Evolutionary conservation across 2,797 vertebrate species (phyloP), one percentile per base, ranked within the genome.

Genomic region (Megaceryle alcyon): DNA sequence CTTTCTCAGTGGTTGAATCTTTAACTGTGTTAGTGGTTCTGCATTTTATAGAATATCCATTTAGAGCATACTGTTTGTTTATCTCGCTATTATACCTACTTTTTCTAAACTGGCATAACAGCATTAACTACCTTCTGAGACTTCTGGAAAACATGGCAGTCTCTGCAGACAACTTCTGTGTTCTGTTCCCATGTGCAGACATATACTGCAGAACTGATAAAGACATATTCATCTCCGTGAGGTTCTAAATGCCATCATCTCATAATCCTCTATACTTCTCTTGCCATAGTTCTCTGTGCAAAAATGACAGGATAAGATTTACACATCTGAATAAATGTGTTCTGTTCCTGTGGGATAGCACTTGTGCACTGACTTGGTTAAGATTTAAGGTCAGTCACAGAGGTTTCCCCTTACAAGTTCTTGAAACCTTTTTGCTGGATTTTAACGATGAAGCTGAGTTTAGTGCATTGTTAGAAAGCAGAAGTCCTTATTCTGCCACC

Each of bases 171-270:
- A 43, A 70, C 26, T 86, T 73, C 82, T 71, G 9, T 65, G 14
- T 90, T 91, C 53, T 31, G 41, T 82, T 96, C 87, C 68, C 70
- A 46, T 39, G 43, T 81, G 68, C 41, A 86, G 84, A 78, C 63
- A 88, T 83, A 77, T 94, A 84, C 80, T 82, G 57, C 51, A 68
- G 89, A 94, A 86, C 59, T 61, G 90, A 94, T 92, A 95, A 93
- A 94, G 82, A 16, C 41, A 14, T 37, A 4, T 65, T 65, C 17
- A 81, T 95, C 82, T 71, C 43, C n/a, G 2, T 12, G 31, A 84
- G 61, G 7, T 93, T 94, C 75, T 91, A 81, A 87, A 56, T 72
- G 69, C 79, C 48, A 61, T 85, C 57, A 71, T 93, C 82, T 60
- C 63, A 6, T 88, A 96, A 94, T 93, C 81, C 31, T 63, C 66